Conservation (phyloP, 2,888 invertebrate species). For the Campoletis raptor region DNA sequence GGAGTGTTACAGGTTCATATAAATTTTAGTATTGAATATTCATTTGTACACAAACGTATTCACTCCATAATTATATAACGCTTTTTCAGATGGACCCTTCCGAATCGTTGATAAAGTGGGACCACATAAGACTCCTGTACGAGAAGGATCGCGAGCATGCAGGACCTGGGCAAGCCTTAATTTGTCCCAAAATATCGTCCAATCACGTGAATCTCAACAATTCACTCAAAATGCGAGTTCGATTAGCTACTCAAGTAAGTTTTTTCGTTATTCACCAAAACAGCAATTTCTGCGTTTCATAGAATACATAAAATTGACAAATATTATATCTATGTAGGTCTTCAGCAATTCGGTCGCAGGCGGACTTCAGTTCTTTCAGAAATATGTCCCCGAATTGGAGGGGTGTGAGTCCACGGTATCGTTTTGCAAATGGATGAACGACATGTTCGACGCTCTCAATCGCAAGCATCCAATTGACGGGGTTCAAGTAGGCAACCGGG, state of each 20-base stretch:
- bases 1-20: slow-evolving; percentile 41
- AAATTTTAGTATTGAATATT: not conserved
- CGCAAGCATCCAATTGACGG: not conserved
- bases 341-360: not conserved
- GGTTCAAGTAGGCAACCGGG: not conserved
- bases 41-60: too few species aligned
- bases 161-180: slow-evolving; percentile 35
- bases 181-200: slow-evolving; percentile 34
- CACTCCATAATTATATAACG: too few species aligned
- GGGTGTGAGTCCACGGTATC: not conserved
- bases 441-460: slow-evolving; percentile 1
- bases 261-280: not conserved
- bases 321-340: not conserved
- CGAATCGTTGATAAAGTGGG: slow-evolving; percentile 40
- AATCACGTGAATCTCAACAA: slow-evolving; percentile 38
- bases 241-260: slow-evolving; percentile 28
- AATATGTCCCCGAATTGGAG: not conserved
- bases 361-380: not conserved
- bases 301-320: not conserved
- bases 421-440: too few species aligned
- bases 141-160: slow-evolving; percentile 39
- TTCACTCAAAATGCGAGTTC: slow-evolving; percentile 36
- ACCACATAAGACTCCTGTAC: slow-evolving; percentile 41
- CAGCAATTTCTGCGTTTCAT: not conserved
- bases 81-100: slow-evolving; percentile 40